Evolutionary conservation across 2,888 invertebrate species (phyloP), one percentile per base, ranked within the genome.

Genomic region (Sicus ferrugineus): DNA sequence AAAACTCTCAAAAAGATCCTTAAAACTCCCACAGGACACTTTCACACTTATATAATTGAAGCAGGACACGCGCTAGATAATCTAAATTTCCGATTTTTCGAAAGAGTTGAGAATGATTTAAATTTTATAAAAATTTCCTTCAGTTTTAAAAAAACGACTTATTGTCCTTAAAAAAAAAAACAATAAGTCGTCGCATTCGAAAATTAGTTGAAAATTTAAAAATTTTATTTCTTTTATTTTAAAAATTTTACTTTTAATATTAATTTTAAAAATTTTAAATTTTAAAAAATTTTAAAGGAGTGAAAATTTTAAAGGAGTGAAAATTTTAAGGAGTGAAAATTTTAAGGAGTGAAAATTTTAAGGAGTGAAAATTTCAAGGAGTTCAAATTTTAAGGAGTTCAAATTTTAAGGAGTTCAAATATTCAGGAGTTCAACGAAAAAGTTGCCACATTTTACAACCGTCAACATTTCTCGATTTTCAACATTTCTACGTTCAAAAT

Each of bases 161-260:
- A n/a, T n/a, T n/a, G n/a, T n/a, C n/a, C n/a, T n/a, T n/a, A n/a
- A n/a, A n/a, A n/a, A n/a, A n/a, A n/a, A n/a, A n/a, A n/a, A n/a
- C n/a, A n/a, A n/a, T n/a, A n/a, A n/a, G n/a, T n/a, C n/a, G n/a
- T n/a, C n/a, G n/a, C n/a, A n/a, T n/a, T n/a, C n/a, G n/a, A n/a
- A n/a, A n/a, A n/a, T n/a, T n/a, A n/a, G n/a, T n/a, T n/a, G n/a
- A n/a, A n/a, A n/a, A n/a, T n/a, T n/a, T n/a, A n/a, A n/a, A n/a
- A n/a, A n/a, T n/a, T n/a, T n/a, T n/a, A n/a, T n/a, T n/a, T n/a
- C n/a, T 48, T 48, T n/a, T n/a, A n/a, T n/a, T n/a, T 48, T 48
- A 48, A 48, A 48, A 48, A 48, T 19, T 48, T 48, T 48, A n/a
- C n/a, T 48, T 48, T 48, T 48, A n/a, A 21, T 21, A n/a, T 48